Evolutionary conservation across 2,888 invertebrate species (phyloP).

Genomic region (Agrochola circellaris): DNA sequence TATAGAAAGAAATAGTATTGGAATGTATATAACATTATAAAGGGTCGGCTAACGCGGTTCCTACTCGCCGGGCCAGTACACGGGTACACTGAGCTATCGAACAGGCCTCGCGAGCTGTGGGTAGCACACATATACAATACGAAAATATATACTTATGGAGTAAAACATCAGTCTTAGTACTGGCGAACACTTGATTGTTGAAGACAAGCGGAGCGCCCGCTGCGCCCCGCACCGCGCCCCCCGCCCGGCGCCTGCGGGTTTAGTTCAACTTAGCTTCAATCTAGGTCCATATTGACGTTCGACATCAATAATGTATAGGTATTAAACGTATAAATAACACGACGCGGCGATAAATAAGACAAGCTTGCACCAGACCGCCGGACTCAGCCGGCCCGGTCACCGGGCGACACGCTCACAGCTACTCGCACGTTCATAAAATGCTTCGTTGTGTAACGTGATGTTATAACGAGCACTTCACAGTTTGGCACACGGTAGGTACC

Average conservation of each 20-base stretch:
- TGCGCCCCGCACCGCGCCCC: not conserved
- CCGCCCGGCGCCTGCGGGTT: no score
- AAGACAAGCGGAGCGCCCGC: not conserved
- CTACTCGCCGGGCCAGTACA: no score
- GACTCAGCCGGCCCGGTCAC: not conserved
- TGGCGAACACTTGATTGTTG: slow-evolving; percentile 39
- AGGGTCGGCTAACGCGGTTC: not conserved
- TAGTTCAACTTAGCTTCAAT: not conserved
- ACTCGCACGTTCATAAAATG: not conserved
- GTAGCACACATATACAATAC: slow-evolving; percentile 2
- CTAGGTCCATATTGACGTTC: not conserved
- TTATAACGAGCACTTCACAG: slow-evolving; percentile 6
- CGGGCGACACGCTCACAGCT: no score
- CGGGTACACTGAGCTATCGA: not conserved
- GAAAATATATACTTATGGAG: slow-evolving; percentile 28
- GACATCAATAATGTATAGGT: no score
- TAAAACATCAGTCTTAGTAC: slow-evolving; percentile 58
- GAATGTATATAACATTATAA: slow-evolving; percentile 18
- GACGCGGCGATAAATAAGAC: not conserved
- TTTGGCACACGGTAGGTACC: slow-evolving; percentile 43
- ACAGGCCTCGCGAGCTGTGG: not conserved
- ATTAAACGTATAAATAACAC: no score
- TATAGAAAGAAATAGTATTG: slow-evolving; percentile 5
- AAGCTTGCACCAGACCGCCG: not conserved
- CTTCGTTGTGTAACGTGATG: not conserved